phyloP scores from a whole-genome alignment of 2,888 invertebrate species.

The Tiphia femorata region DNA sequence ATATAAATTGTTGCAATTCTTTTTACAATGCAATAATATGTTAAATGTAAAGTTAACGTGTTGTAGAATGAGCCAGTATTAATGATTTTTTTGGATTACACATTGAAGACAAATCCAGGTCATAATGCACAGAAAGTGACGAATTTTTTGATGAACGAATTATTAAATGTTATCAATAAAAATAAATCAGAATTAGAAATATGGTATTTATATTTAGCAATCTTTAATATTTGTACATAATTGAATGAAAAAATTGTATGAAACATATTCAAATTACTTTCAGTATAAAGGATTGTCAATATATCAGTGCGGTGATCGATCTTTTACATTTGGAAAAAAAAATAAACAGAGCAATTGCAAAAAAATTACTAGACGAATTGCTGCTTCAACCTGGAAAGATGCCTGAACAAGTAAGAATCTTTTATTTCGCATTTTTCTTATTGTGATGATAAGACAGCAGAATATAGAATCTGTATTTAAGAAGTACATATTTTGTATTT shows the following conservation, averaged over 20 bases:
- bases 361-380: constrained; percentile 71
- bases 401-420: constrained; percentile 65
- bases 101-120: constrained; percentile 62
- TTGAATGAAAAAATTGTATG: neutral
- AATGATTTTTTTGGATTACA: constrained; percentile 73
- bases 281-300: constrained; percentile 70
- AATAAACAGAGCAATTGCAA: constrained; percentile 76
- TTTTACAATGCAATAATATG: neutral
- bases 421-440: neutral
- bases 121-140: constrained; percentile 74
- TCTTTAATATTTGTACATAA: neutral
- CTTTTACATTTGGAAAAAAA: constrained; percentile 71
- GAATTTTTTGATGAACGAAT: constrained; percentile 79
- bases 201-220: constrained; percentile 69
- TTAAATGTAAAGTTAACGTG: neutral
- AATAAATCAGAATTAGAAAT: constrained; percentile 73
- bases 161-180: constrained; percentile 78
- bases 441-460: constrained; percentile 7
- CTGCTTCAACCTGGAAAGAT: constrained; percentile 62
- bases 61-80: constrained; percentile 73
- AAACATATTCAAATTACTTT: constrained; percentile 43
- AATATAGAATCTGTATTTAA: neutral
- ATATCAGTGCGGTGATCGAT: constrained; percentile 76
- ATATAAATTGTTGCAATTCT: neutral
- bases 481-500: constrained; percentile 23